Evolutionary conservation across 2,888 invertebrate genomes (phyloP).

Genomic region (Plebejus melissa): DNA sequence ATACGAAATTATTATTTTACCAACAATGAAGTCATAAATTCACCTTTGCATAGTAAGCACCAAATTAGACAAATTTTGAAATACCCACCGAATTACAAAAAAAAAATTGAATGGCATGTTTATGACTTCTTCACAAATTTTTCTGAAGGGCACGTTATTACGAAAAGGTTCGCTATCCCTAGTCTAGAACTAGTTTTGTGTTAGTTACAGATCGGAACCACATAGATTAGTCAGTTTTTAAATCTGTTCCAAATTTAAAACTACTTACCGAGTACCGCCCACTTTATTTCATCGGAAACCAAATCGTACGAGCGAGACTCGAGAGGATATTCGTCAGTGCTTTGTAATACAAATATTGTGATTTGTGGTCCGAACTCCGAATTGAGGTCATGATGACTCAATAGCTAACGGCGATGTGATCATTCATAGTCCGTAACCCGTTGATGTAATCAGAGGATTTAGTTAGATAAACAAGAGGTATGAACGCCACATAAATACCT

Average conservation of each 20-base stretch:
- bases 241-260: not conserved
- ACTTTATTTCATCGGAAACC: not conserved
- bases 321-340: not conserved
- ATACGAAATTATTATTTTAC: no score
- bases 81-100: no score
- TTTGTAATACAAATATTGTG: not conserved
- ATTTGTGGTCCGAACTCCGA: not conserved
- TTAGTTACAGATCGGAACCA: not conserved
- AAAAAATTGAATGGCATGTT: no score
- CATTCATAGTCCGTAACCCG: not conserved
- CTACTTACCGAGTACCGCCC: not conserved
- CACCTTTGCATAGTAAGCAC: no score
- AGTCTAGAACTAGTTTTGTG: no score
- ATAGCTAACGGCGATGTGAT: not conserved
- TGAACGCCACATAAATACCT: not conserved
- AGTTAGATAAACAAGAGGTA: not conserved
- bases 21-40: no score
- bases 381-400: slow-evolving; percentile 6
- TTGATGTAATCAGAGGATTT: not conserved
- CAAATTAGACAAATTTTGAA: no score
- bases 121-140: no score
- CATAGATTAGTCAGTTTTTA: not conserved
- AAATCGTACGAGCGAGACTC: not conserved
- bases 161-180: no score
- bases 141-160: no score